Conservation (phyloP, 1,140 invertebrate genomes). For the Drosophila carrolli region DNA sequence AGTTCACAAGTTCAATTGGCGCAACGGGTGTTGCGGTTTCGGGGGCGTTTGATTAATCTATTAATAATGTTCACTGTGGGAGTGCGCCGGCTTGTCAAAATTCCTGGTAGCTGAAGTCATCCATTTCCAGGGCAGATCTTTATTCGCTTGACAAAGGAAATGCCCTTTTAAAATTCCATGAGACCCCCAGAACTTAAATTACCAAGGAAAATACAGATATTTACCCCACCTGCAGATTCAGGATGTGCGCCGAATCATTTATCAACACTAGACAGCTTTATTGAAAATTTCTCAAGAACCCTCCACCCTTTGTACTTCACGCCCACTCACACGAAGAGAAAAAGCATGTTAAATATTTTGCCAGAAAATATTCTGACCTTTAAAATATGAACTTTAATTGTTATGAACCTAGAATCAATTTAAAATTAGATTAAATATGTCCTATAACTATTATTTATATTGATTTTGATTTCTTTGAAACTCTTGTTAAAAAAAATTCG, state of each 20-base stretch:
- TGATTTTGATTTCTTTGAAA: too few relatives aligned
- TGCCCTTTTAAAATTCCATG: conserved; percentile 22
- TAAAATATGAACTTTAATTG: too few relatives aligned
- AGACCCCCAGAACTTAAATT: conserved; percentile 4
- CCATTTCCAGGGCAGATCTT: conserved; percentile 9
- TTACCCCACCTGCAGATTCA: conserved; percentile 17
- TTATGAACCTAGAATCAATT: too few relatives aligned
- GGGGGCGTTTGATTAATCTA: conserved; percentile 74
- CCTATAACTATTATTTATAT: too few relatives aligned
- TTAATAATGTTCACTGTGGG: conserved; percentile 25
- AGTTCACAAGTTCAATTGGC: conserved; percentile 40
- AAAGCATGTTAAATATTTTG: not conserved
- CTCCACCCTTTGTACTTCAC: not conserved
- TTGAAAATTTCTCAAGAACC: conserved; percentile 53
- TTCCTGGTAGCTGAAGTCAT: conserved; percentile 32
- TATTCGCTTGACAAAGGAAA: conserved; percentile 1
- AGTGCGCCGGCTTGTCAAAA: conserved; percentile 7
- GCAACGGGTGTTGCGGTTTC: conserved; percentile 26
- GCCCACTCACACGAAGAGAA: conserved; percentile 1
- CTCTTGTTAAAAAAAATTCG: too few relatives aligned
- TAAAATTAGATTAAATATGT: too few relatives aligned
- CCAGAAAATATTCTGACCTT: too few relatives aligned
- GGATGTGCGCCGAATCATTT: conserved; percentile 56
- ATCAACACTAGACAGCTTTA: conserved; percentile 72
- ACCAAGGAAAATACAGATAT: conserved; percentile 23